Conservation (phyloP, 2,797 vertebrate species). For the Somateria mollissima region DNA sequence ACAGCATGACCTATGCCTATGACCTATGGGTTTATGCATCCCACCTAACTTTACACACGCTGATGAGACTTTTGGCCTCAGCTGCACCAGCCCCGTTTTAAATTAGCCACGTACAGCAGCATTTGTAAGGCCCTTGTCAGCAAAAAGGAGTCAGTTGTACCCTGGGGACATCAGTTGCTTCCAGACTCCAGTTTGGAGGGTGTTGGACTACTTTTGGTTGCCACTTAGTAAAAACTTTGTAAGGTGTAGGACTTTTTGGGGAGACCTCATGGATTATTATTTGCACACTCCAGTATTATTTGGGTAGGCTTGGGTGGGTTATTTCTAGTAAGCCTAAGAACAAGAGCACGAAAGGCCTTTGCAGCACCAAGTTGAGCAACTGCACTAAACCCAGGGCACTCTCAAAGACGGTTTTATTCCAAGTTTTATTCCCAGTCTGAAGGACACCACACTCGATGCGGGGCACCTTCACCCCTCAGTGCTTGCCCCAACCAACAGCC, state of each 20-base stretch:
- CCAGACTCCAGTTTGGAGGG: rapidly evolving
- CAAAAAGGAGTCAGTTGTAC: background rate
- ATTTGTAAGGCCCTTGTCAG: rapidly evolving
- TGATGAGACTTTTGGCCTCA: background rate
- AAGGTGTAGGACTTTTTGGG: too few species aligned
- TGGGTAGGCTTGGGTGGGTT: too few species aligned
- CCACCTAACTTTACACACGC: background rate
- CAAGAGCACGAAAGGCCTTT: background rate
- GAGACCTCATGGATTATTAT: too few species aligned
- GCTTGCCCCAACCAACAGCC: too few species aligned
- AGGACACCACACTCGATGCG: background rate
- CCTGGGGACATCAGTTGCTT: background rate
- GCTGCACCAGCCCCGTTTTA: background rate
- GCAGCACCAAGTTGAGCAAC: background rate
- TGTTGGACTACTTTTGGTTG: rapidly evolving
- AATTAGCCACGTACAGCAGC: rapidly evolving
- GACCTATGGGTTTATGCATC: background rate
- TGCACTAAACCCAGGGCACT: background rate
- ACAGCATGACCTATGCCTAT: background rate
- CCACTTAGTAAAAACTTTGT: background rate
- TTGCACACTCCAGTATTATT: too few species aligned
- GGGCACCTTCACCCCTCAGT: background rate
- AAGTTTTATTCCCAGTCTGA: background rate
- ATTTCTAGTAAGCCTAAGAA: too few species aligned
- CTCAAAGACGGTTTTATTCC: background rate